Evolutionary conservation across 2,888 invertebrate species (phyloP).

Genomic region (Drosophila hamatofila): DNA sequence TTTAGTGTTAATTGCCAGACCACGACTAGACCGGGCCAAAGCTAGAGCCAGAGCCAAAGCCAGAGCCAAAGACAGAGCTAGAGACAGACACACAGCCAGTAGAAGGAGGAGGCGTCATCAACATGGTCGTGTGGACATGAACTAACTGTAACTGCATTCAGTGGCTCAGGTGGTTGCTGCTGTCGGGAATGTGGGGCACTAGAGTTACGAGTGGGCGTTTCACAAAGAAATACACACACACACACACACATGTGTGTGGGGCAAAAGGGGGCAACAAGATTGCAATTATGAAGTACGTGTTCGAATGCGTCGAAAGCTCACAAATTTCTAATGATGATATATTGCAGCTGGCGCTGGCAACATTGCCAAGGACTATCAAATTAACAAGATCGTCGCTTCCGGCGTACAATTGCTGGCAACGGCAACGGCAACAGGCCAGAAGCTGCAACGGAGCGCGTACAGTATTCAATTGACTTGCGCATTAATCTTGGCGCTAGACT

Average conservation of each 20-base stretch:
- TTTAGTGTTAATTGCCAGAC: slow-evolving; percentile 79
- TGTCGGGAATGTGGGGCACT: slow-evolving; percentile 67
- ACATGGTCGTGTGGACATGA: slow-evolving; percentile 67
- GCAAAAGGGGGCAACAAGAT: slow-evolving; percentile 8
- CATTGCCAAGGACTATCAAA: slow-evolving; percentile 74
- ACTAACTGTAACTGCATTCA: slow-evolving; percentile 72
- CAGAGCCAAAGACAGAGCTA: too few relatives aligned
- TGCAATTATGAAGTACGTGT: slow-evolving; percentile 75
- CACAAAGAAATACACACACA: slow-evolving; percentile 23
- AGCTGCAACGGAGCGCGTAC: slow-evolving; percentile 5
- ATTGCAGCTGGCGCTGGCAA: slow-evolving; percentile 59
- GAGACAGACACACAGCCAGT: slow-evolving; percentile 21
- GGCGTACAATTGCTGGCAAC: slow-evolving; percentile 57
- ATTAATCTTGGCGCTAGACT: slow-evolving; percentile 73
- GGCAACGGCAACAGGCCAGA: slow-evolving; percentile 19
- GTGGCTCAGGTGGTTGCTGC: slow-evolving; percentile 57
- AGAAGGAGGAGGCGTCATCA: slow-evolving; percentile 50
- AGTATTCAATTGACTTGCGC: slow-evolving; percentile 74
- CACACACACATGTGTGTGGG: neutral
- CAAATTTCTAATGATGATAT: slow-evolving; percentile 82
- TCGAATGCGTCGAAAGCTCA: slow-evolving; percentile 77
- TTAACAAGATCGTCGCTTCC: slow-evolving; percentile 82
- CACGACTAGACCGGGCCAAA: slow-evolving; percentile 58
- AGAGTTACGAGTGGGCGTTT: slow-evolving; percentile 62
- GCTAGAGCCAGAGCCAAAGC: neutral